Percentiles rank a stretch among this genome's conserved stretches.
These are phyloP conservation scores for Girardinichthys multiradiatus DNA, from an alignment of 2,113 vertebrate species.

Conservation along the genomic window DNA sequence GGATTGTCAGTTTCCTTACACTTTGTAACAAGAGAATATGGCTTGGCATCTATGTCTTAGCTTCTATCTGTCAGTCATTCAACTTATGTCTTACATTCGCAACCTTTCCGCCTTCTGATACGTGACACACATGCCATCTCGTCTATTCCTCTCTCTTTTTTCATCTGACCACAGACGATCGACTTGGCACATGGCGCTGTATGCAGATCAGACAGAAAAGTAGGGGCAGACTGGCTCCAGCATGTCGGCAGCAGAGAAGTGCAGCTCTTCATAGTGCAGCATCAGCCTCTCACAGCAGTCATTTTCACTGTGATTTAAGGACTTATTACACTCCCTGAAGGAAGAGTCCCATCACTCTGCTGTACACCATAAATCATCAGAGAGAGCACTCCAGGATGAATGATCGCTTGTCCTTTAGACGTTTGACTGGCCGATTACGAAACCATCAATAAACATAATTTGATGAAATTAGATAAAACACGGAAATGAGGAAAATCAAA, in stretches of 20 bases:
- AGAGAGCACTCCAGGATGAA: conserved; percentile 30
- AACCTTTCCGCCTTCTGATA: conserved; percentile 60
- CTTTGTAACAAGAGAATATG: conserved; percentile 49
- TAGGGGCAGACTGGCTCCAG: conserved; percentile 48
- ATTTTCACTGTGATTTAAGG: conserved; percentile 68
- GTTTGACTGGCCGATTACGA: conserved; percentile 58
- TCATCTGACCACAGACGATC: conserved; percentile 55
- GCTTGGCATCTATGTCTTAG: conserved; percentile 50
- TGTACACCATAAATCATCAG: conserved; percentile 38
- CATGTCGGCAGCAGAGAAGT: conserved; percentile 55
- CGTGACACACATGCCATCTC: conserved; percentile 58
- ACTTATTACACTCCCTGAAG: conserved; percentile 60
- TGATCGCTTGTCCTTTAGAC: conserved; percentile 40
- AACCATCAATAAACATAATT: conserved; percentile 52
- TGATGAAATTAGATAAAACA: conserved; percentile 51
- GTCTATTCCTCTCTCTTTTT: conserved; percentile 28
- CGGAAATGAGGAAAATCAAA: conserved; percentile 41
- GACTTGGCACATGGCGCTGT: conserved; percentile 49
- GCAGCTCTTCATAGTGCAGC: conserved; percentile 50
- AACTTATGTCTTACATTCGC: conserved; percentile 53
- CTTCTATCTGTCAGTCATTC: conserved; percentile 71
- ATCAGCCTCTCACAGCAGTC: conserved; percentile 64
- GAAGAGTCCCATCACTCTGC: conserved; percentile 32
- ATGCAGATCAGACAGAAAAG: conserved; percentile 68
- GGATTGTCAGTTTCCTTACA: conserved; percentile 64